Base-by-base conservation (phyloP, 2,888 invertebrate species). In the Cephus runcator region DNA sequence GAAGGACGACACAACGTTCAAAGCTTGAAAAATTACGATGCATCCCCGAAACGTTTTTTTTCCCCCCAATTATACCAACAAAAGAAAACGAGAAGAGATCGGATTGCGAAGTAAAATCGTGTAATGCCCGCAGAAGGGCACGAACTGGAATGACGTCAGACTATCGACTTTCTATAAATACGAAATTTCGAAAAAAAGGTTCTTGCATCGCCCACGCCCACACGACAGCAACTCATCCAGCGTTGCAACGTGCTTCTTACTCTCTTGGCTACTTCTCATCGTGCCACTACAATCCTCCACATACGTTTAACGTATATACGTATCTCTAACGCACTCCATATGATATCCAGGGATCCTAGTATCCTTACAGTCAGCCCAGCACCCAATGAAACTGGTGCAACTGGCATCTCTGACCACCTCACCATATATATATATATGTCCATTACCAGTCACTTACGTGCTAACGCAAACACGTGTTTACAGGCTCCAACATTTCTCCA, bases 81-180 rank as follows among this genome's bases (percentile, higher is more conserved):
- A 23, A 23, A 56, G 2, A 56, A 56, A 56, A 23, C 9, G 9
- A 56, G 56, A 56, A 56, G 56, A 23, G 56, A 56, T 9, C 23
- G 9, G 23, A 56, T 56, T 23, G 56, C 56, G 56, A 56, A 56
- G 23, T 56, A 56, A 23, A 56, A 56, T 56, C 23, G 23, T 56
- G 56, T 23, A 75, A 23, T 31, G 69, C 76, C 69, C 71, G 34
- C 56, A 78, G 78, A 78, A 81, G 73, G 73, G 71, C 74, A 73
- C 12, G 71, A 34, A 69, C 23, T 40, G 34, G 73, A 73, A 77
- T 88, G 88, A 89, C 88, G 89, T 89, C 88, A 88, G 82, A 82
- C 86, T 34, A 85, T 88, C 85, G 85, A 85, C 87, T 86, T 86
- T 87, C 86, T 87, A 88, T 89, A 89, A 88, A 89, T 89, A 89